Evolutionary conservation across 2,113 vertebrate genomes (phyloP).

Genomic region (Chlamydotis undulata): DNA sequence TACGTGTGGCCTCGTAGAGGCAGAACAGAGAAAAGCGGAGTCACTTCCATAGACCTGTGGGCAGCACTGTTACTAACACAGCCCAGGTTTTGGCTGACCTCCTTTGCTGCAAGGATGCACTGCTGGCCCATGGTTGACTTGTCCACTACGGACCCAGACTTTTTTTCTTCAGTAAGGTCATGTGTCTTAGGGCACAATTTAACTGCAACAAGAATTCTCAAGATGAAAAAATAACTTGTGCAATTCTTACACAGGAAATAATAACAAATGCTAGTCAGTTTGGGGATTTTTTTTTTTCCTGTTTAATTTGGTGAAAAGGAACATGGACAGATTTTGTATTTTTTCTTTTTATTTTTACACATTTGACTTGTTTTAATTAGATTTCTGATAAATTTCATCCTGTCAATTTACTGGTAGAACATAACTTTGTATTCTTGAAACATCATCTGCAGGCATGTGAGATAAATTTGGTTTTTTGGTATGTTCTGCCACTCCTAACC

Average conservation of each 20-base stretch:
- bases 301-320: not conserved
- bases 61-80: not conserved
- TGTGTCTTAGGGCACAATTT: not conserved
- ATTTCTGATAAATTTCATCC: constrained; percentile 21
- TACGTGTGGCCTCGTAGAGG: not conserved
- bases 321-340: not conserved
- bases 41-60: not conserved
- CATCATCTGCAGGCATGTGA: not conserved
- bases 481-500: not conserved
- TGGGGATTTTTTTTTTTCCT: not conserved
- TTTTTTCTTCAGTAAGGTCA: not conserved
- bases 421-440: constrained; percentile 6
- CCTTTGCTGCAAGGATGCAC: not conserved
- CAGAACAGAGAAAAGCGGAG: not conserved
- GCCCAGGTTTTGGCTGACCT: not conserved
- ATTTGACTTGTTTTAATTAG: constrained; percentile 46
- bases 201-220: not conserved
- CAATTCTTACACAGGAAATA: not conserved
- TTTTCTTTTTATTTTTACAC: constrained; percentile 3
- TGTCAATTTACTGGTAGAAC: not conserved
- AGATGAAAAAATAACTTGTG: not conserved
- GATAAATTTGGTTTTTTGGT: not conserved
- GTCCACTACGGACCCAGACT: not conserved
- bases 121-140: not conserved
- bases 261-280: not conserved